A percentile compares a stretch with the other conserved stretches of the same genome.
phyloP scores from a whole-genome alignment of 2,797 vertebrate species.

The Lacerta agilis region DNA sequence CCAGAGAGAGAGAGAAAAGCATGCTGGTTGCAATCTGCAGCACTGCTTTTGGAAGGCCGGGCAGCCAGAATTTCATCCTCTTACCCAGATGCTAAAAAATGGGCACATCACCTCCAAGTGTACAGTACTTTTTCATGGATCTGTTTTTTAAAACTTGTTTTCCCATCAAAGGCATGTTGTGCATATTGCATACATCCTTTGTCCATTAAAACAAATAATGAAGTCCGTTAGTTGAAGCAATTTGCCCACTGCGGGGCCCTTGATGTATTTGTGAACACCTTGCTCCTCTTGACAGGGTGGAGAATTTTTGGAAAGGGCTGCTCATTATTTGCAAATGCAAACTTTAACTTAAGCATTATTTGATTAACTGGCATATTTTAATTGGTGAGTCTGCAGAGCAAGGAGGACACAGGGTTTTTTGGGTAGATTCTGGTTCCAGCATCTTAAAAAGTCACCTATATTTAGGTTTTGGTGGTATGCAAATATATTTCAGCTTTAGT shows the following conservation, averaged over 20 bases:
- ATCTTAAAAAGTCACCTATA: neutral
- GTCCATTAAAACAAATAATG: neutral
- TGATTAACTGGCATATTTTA: neutral
- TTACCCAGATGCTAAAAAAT: too few species aligned
- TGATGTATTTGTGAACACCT: neutral
- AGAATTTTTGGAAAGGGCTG: too few species aligned
- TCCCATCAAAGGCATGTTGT: too few species aligned
- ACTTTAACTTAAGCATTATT: neutral
- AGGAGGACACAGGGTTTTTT: neutral
- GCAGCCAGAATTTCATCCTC: neutral
- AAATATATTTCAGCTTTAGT: neutral
- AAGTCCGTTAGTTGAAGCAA: neutral
- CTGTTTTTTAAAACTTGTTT: too few species aligned
- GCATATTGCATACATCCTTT: neutral
- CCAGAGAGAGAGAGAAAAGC: accelerated
- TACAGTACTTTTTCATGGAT: too few species aligned
- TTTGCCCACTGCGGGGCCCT: neutral
- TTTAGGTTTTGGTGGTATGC: neutral
- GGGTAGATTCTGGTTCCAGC: neutral
- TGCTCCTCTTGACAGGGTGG: too few species aligned
- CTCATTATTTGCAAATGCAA: neutral
- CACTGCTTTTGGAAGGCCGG: neutral
- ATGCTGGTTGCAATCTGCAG: neutral
- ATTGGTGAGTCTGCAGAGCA: neutral
- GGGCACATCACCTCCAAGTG: neutral